phyloP scores from a whole-genome alignment of 2,797 vertebrate species.

The Limosa lapponica region DNA sequence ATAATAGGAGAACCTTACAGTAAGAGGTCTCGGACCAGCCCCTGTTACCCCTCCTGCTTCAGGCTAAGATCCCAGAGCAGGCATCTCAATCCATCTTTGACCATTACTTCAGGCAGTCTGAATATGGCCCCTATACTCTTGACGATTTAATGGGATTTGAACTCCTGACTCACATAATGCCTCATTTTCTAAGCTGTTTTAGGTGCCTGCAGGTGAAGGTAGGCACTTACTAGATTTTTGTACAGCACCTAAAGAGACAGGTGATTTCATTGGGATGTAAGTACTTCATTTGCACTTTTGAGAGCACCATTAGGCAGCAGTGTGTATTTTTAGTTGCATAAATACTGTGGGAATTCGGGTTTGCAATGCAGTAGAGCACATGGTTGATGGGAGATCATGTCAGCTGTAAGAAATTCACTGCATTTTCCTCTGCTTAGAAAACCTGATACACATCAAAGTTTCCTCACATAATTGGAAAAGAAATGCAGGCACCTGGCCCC shows the following conservation, averaged over 20 bases:
- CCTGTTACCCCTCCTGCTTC: background rate
- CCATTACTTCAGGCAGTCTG: background rate
- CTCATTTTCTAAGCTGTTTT: background rate
- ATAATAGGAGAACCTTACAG: background rate
- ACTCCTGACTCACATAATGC: background rate
- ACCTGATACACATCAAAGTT: background rate
- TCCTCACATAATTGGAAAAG: background rate
- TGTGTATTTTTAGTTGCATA: background rate
- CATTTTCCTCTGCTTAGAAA: background rate
- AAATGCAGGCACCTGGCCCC: background rate
- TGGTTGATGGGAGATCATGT: background rate
- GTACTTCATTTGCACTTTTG: background rate
- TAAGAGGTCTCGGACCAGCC: background rate
- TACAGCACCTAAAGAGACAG: background rate
- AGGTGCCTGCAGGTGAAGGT: background rate
- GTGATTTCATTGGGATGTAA: background rate
- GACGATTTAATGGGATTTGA: background rate
- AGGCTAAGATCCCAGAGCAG: background rate
- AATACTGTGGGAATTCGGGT: background rate
- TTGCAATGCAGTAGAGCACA: background rate
- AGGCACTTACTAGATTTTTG: background rate
- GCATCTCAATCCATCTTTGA: background rate
- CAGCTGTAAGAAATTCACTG: constrained; percentile 18
- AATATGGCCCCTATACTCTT: too few species aligned
- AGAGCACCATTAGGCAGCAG: background rate